Percentiles rank a stretch among this genome's conserved stretches.
phyloP scores from a whole-genome alignment of 2,888 invertebrate genomes.

The Cartodere bifasciata region DNA sequence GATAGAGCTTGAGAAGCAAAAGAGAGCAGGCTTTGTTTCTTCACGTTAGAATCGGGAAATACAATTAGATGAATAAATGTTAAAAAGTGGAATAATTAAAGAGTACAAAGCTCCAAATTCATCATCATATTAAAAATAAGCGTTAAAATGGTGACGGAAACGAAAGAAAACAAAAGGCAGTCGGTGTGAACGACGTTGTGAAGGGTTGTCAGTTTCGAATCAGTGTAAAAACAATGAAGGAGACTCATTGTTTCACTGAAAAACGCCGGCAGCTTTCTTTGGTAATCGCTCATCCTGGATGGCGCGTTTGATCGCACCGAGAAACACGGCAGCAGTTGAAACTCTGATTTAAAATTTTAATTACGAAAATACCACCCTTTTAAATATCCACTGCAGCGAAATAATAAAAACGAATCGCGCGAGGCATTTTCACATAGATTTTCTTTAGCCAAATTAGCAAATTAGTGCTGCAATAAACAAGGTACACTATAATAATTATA shows the following conservation, averaged over 20 bases:
- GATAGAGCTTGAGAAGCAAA: conserved; percentile 32
- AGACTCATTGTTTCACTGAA: conserved; percentile 33
- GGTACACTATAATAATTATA: too few relatives aligned
- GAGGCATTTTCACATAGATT: too few relatives aligned
- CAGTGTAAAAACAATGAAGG: conserved; percentile 37
- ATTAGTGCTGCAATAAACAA: too few relatives aligned
- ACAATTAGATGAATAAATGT: conserved; percentile 39
- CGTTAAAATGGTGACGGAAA: conserved; percentile 33
- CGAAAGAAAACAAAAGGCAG: conserved; percentile 35
- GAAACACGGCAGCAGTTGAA: too few relatives aligned
- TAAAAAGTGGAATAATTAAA: conserved; percentile 37
- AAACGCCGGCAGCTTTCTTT: too few relatives aligned
- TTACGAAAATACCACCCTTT: too few relatives aligned
- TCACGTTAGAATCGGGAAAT: conserved; percentile 34
- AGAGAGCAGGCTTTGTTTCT: conserved; percentile 29
- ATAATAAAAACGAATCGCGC: too few relatives aligned
- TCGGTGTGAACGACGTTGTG: conserved; percentile 29
- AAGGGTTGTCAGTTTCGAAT: conserved; percentile 36
- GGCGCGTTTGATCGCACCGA: conserved; percentile 22
- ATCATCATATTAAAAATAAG: conserved; percentile 38
- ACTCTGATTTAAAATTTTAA: too few relatives aligned
- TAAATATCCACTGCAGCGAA: too few relatives aligned
- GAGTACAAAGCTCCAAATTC: conserved; percentile 37
- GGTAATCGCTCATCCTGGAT: conserved; percentile 32
- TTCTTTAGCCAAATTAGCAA: too few relatives aligned